Evolutionary conservation across 2,113 vertebrate species (phyloP), one percentile per base, ranked within the genome.

Genomic region (Acanthochromis polyacanthus): DNA sequence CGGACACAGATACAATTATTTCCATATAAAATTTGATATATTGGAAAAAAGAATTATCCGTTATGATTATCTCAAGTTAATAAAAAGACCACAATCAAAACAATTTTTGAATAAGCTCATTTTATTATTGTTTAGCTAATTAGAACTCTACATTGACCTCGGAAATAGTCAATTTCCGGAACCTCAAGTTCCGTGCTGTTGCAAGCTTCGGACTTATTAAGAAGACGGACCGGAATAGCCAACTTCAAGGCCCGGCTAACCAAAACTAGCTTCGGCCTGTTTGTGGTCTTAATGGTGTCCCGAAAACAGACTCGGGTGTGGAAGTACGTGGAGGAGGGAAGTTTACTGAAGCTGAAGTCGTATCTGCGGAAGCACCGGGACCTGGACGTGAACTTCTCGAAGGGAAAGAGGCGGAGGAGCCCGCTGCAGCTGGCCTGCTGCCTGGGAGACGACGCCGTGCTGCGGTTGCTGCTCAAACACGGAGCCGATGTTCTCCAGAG

Each of bases 401-500:
- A 71, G 79, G 94, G 95, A 2, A 88, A 65, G 65, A 93, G 86
- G 70, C 71, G 78, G 60, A 91, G 94, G 75, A 93, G 93, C 15
- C 94, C 94, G 2, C 86, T 97, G 46, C 96, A 96, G 30, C 53
- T 93, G n/a, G 94, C 93, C 83, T 96, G 96, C 38, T 62, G 84
- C 40, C 92, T 76, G 30, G 91, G 92, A 1, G 94, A 96, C 51
- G 94, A 95, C 83, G 92, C 90, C 0, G 81, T 90, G 12, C 80
- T 96, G 51, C 88, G 92, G 75, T 90, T 96, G 43, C 91, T 97
- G 56, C 83, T 97, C 46, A 73, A 91, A 12, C 90, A 94, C 0
- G 95, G 96, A 60, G 96, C 95, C 19, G 92, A 95, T 71, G 94
- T 95, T 10, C 89, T 95, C 3, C 89, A 71, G 57, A 89, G 25